phyloP scores from a whole-genome alignment of 2,113 vertebrate genomes.

The Cricetomys ansorgei region DNA sequence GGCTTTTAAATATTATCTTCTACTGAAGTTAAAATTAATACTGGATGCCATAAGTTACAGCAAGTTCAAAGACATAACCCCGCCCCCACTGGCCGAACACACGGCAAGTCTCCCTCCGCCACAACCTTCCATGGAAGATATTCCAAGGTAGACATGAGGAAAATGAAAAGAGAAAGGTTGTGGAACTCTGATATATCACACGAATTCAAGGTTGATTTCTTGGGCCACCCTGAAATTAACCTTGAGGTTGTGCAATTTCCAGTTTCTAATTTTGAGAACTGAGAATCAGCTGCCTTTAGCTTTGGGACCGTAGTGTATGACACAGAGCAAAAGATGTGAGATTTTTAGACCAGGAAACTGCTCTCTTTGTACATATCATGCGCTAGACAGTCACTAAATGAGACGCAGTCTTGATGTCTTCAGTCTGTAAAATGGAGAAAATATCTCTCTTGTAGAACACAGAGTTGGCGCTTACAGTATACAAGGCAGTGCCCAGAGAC shows the following conservation, averaged over 20 bases:
- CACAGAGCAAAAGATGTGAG: not conserved
- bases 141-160: not conserved
- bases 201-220: slow-evolving; percentile 40
- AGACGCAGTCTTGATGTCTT: not conserved
- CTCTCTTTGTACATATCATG: not conserved
- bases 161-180: not conserved
- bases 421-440: not conserved
- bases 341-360: not conserved
- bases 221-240: not conserved
- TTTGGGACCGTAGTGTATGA: not conserved
- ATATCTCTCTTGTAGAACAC: not conserved
- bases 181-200: not conserved
- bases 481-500: not conserved
- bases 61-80: not conserved
- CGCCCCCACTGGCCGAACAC: not conserved
- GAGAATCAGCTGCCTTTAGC: not conserved
- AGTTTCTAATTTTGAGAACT: slow-evolving; percentile 1
- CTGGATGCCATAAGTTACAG: not conserved
- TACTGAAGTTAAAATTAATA: not conserved
- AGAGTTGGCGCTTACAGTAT: not conserved
- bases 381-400: not conserved
- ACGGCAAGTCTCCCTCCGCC: not conserved
- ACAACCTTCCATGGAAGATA: not conserved
- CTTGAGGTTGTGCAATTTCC: not conserved
- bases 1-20: slow-evolving; percentile 22